These are phyloP conservation scores for Mormyrops attenuatus DNA, from an alignment of 2,797 vertebrate genomes.

Conservation along the genomic window DNA sequence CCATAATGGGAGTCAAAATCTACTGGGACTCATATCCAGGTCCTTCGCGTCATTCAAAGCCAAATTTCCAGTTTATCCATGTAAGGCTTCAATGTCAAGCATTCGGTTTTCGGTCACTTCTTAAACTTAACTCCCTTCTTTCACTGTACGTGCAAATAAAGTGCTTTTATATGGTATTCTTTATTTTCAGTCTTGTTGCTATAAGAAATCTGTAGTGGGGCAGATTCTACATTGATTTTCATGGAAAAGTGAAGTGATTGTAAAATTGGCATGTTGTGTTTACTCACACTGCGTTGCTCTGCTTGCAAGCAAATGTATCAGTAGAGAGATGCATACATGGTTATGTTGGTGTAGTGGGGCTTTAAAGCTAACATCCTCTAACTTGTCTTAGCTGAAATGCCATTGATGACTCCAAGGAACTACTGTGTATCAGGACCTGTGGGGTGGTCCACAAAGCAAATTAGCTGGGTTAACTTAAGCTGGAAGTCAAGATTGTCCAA, in stretches of 20 bases:
- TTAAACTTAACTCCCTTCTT: neutral
- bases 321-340: neutral
- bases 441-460: neutral
- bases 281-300: neutral
- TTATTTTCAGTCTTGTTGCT: neutral
- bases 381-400: neutral
- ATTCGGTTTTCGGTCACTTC: conserved; percentile 1
- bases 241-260: neutral
- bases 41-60: neutral
- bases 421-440: neutral
- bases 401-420: neutral
- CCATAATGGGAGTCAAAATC: neutral
- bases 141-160: conserved; percentile 15
- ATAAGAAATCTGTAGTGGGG: neutral
- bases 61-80: neutral
- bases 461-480: neutral
- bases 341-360: neutral
- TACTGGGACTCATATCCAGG: neutral
- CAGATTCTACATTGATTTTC: neutral
- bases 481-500: neutral
- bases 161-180: neutral
- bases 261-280: neutral
- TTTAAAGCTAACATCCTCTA: neutral
- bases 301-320: neutral
- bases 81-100: neutral